These are phyloP conservation scores for Lepilemur septentrionalis DNA, from an alignment of 2,797 vertebrate species.

Conservation along the genomic window DNA sequence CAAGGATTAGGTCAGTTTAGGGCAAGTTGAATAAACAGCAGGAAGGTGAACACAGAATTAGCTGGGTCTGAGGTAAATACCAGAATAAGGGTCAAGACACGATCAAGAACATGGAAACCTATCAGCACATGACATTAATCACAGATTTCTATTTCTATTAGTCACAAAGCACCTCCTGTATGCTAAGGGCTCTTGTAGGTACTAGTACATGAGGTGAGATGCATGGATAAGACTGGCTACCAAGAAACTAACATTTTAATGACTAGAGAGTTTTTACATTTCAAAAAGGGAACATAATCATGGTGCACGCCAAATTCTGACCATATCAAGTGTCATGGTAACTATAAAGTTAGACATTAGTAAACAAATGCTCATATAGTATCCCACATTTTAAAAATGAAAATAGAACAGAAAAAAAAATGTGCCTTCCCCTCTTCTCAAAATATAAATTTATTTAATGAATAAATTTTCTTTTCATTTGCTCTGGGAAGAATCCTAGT, in stretches of 20 bases:
- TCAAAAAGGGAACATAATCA: not conserved
- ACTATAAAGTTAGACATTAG: not conserved
- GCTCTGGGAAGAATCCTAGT: not conserved
- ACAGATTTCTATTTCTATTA: not conserved
- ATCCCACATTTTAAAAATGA: not conserved
- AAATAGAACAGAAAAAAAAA: not conserved
- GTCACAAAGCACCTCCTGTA: not conserved
- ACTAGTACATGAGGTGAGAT: not conserved
- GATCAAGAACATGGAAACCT: not conserved
- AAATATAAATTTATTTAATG: not conserved
- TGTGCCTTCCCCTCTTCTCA: fast-evolving
- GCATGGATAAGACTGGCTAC: not conserved
- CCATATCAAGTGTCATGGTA: not conserved
- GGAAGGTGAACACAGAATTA: not conserved
- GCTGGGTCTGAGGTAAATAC: not conserved
- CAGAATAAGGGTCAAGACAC: not conserved
- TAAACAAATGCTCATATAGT: not conserved
- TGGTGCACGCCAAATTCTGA: not conserved
- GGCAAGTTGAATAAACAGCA: not conserved
- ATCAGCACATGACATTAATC: not conserved
- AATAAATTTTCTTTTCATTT: not conserved
- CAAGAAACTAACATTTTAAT: not conserved
- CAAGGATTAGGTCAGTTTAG: not conserved
- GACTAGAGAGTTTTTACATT: not conserved
- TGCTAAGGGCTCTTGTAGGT: not conserved